Percentiles rank a stretch among this genome's conserved stretches.
Evolutionary conservation across 2,113 vertebrate genomes (phyloP).

Genomic region (Cettia cetti): DNA sequence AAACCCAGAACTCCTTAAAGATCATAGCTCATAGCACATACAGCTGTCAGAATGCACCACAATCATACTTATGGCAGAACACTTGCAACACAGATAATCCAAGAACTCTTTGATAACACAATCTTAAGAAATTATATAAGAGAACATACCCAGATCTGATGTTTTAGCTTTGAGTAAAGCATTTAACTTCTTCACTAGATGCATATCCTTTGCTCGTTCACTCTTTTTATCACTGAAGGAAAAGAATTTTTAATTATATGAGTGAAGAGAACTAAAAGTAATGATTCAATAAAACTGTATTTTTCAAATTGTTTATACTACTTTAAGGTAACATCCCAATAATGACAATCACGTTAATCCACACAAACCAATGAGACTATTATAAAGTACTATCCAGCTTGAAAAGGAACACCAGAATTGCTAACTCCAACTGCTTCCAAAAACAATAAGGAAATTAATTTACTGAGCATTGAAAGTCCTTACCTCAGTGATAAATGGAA

Average conservation of each 20-base stretch:
- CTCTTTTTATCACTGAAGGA: constrained; percentile 92
- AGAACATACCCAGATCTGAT: constrained; percentile 75
- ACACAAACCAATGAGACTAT: neutral
- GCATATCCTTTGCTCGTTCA: constrained; percentile 94
- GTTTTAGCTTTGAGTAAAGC: constrained; percentile 79
- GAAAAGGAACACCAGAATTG: neutral
- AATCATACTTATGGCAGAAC: neutral
- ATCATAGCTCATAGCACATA: neutral
- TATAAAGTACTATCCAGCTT: neutral
- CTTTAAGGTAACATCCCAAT: neutral
- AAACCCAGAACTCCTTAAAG: neutral
- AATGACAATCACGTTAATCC: neutral
- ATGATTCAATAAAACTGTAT: neutral
- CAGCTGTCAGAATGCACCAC: neutral
- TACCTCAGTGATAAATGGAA: constrained; percentile 97
- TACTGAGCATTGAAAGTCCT: neutral
- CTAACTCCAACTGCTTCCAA: neutral
- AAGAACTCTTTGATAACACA: neutral
- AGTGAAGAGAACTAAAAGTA: neutral
- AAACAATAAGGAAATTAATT: neutral
- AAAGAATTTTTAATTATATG: neutral
- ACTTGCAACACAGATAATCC: neutral
- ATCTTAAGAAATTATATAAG: neutral
- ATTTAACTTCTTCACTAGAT: constrained; percentile 88
- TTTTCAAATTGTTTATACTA: neutral